Evolutionary conservation across 1,140 invertebrate genomes (phyloP).

Genomic region (Caenorhabditis briggsae): DNA sequence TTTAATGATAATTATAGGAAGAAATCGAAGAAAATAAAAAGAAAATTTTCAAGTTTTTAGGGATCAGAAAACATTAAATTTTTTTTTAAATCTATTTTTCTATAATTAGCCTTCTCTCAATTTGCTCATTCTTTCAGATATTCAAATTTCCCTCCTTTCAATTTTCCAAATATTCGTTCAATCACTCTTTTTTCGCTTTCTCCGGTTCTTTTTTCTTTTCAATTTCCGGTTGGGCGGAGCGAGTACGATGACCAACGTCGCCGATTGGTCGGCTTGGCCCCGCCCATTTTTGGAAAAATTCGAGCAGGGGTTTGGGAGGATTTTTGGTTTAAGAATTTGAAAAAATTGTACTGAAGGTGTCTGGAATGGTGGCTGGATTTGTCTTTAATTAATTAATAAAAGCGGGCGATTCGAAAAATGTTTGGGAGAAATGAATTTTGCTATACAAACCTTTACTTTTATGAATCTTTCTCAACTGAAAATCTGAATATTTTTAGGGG

Average conservation of each 20-base stretch:
- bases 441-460: too few relatives aligned
- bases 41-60: too few relatives aligned
- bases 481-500: too few relatives aligned
- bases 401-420: too few relatives aligned
- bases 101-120: neutral
- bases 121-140: neutral
- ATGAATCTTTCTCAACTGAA: too few relatives aligned
- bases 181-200: neutral
- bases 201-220: neutral
- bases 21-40: too few relatives aligned
- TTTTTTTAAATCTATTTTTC: too few relatives aligned
- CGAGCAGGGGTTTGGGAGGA: slow-evolving; percentile 26
- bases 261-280: slow-evolving; percentile 23
- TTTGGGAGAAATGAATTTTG: too few relatives aligned
- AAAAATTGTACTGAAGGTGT: too few relatives aligned
- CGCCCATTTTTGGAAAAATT: slow-evolving; percentile 27
- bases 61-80: too few relatives aligned
- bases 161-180: neutral
- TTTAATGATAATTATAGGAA: too few relatives aligned
- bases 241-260: neutral
- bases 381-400: too few relatives aligned
- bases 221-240: neutral
- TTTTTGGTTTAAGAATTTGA: neutral
- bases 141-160: neutral
- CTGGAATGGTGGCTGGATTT: neutral